Evolutionary conservation across 2,888 invertebrate genomes (phyloP).

Genomic region (Xylota segnis): DNA sequence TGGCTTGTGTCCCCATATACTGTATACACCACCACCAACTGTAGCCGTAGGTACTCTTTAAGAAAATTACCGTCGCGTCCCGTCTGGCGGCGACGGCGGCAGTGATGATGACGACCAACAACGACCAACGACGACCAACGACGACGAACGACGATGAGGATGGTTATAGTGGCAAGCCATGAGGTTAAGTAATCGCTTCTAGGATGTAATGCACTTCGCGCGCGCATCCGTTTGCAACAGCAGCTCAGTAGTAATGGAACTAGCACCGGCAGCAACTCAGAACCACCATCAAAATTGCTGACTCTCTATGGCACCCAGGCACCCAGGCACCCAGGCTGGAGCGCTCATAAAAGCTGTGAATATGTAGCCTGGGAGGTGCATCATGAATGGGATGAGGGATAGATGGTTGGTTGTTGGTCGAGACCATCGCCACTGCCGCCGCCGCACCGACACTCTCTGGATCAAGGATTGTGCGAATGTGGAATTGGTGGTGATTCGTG

Average conservation of each 20-base stretch:
- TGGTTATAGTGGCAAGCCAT: constrained; percentile 64
- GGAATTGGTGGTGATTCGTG: constrained; percentile 79
- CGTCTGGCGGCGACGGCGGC: constrained; percentile 54
- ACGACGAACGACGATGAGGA: constrained; percentile 34
- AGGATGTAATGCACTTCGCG: constrained; percentile 75
- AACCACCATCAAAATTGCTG: constrained; percentile 69
- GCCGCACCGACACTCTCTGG: constrained; percentile 31
- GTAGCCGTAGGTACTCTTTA: constrained; percentile 75
- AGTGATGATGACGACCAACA: constrained; percentile 37
- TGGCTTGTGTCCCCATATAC: constrained; percentile 52
- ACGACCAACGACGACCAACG: constrained; percentile 39
- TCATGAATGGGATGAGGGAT: constrained; percentile 52
- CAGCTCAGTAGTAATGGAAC: constrained; percentile 72
- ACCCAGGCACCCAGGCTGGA: constrained; percentile 36
- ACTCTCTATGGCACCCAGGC: constrained; percentile 22
- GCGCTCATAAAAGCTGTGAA: constrained; percentile 72
- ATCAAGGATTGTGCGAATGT: constrained; percentile 67
- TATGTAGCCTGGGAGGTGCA: constrained; percentile 72
- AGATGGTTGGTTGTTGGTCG: constrained; percentile 5
- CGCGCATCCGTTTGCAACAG: constrained; percentile 68
- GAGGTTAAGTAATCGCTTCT: constrained; percentile 76
- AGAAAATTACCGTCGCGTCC: constrained; percentile 76
- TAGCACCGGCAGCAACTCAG: constrained; percentile 68
- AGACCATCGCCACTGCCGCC: too few relatives aligned
- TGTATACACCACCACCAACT: constrained; percentile 42